Evolutionary conservation across 92 coral and sea anemone genomes (phyloP).

Genomic region (Galaxea fascicularis): DNA sequence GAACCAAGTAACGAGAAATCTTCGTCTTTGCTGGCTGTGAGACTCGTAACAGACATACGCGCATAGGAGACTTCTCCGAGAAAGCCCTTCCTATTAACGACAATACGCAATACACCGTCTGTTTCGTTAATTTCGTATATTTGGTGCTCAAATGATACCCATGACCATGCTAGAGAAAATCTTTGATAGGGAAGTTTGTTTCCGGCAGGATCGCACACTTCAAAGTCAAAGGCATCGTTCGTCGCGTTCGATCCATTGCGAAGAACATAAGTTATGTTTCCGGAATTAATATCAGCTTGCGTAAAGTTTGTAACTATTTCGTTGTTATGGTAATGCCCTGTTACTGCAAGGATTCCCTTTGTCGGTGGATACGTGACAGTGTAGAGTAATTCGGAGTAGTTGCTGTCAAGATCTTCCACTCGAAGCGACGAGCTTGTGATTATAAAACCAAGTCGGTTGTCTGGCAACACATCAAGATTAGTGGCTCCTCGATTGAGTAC

Average conservation of each 20-base stretch:
- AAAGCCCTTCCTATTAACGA: constrained; percentile 78
- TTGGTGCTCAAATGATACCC: constrained; percentile 76
- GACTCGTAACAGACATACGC: constrained; percentile 66
- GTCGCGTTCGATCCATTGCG: constrained; percentile 73
- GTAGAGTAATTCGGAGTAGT: constrained; percentile 71
- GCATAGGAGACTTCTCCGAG: constrained; percentile 89
- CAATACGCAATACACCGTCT: constrained; percentile 70
- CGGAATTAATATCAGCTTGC: constrained; percentile 74
- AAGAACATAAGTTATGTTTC: constrained; percentile 72
- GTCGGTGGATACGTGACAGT: constrained; percentile 68
- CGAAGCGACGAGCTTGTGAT: constrained; percentile 67
- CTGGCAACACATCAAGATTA: constrained; percentile 73
- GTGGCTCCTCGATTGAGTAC: constrained; percentile 89
- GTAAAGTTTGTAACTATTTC: constrained; percentile 68
- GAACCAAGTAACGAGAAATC: constrained; percentile 81
- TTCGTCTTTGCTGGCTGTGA: constrained; percentile 70
- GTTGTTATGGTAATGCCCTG: constrained; percentile 41
- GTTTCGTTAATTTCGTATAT: constrained; percentile 76
- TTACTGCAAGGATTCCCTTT: constrained; percentile 66
- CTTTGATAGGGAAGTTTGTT: constrained; percentile 73
- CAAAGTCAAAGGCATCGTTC: constrained; percentile 86
- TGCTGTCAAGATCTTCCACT: constrained; percentile 91
- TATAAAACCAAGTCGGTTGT: constrained; percentile 72
- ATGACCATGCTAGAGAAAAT: constrained; percentile 92
- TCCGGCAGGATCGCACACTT: constrained; percentile 85